Evolutionary conservation across 2,797 vertebrate species (phyloP), one percentile per base, ranked within the genome.

Genomic region (Schizopygopsis pylzovi): DNA sequence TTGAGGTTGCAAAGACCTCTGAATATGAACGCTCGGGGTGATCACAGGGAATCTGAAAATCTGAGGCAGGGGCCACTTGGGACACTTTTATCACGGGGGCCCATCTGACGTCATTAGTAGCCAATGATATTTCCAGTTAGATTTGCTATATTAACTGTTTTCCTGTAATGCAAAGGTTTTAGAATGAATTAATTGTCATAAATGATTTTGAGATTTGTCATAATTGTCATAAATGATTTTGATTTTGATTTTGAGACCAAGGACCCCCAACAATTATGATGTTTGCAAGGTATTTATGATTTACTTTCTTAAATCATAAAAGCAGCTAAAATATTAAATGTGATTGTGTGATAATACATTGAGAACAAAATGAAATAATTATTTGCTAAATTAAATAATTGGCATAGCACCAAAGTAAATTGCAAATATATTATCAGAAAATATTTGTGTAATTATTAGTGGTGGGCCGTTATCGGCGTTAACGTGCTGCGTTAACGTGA

Each of bases 1-100:
- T 70, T 41, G 4, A 70, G 43, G 65, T 47, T 56, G 52, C 49
- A 63, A 78, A 84, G 87, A 63, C 49, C 33, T 85, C 67, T 59
- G 59, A 82, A 63, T 68, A 79, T 10, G 8, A n/a, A 6, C 1
- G 13, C 25, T 63, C 18, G 28, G 4, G 71, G 56, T 49, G 28
- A 83, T 49, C 56, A n/a, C 41, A 59, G 49, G 67, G 71, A 75
- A 15, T 76, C 1, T 49, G 28, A 47, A 73, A 83, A 75, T 75
- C 9, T 33, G 52, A 70, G 0, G 22, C 7, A 54, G 22, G 33
- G 7, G 22, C 65, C 2, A 3, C 0, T 5, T 12, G 20, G 56
- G 15, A 25, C 18, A 2, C 54, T 9, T 41, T 41, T 33, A 37
- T 37, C 13, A 22, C 6, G 1, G 13, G 10, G 0, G 13, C 15